Base-by-base conservation (phyloP, 2,113 vertebrate species). In the Triplophysa siluroides region DNA sequence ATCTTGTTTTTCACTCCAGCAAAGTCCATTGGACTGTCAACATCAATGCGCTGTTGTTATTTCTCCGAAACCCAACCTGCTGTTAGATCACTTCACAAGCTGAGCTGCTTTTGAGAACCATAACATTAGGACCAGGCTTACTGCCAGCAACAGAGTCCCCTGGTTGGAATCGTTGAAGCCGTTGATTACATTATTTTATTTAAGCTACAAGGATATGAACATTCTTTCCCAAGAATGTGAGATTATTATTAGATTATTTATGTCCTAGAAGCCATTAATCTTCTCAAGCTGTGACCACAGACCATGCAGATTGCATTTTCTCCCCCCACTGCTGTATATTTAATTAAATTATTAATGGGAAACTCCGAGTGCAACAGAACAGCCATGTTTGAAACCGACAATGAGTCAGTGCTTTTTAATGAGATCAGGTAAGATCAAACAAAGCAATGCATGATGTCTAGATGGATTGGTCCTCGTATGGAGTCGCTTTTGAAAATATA, bases 241-340 rank as follows among this genome's bases (percentile, higher is more conserved):
- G 62, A 61, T 38, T 77, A 65, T 77, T 77, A 77, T 65, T 65
- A 65, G 62, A 77, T 77, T 54, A 77, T 65, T 52, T 77, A 52
- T 38, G 45, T 65, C 62, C 24, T 65, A 24, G 45, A 77, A 65
- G 74, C 45, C 61, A 77, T 77, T 77, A 77, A 77, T 77, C 74
- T 77, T 77, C 52, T 65, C 74, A 77, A 38, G 45, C 62, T 77
- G 74, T 77, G 74, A 65, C 74, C 62, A 54, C 62, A 65, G 62
- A 77, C 61, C 74, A 77, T 77, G 74, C 74, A 77, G 74, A 77
- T 54, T 77, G 60, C 74, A 65, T 77, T 77, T 77, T 77, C 61
- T 76, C 33, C 26, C 45, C 73, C 45, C 45, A 50, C 62, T 65
- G 74, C 65, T 64, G 62, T 77, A 65, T 11, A 75, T 75, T 75